phyloP scores from a whole-genome alignment of 2,797 vertebrate genomes.

The Bryconaethiops microstoma region DNA sequence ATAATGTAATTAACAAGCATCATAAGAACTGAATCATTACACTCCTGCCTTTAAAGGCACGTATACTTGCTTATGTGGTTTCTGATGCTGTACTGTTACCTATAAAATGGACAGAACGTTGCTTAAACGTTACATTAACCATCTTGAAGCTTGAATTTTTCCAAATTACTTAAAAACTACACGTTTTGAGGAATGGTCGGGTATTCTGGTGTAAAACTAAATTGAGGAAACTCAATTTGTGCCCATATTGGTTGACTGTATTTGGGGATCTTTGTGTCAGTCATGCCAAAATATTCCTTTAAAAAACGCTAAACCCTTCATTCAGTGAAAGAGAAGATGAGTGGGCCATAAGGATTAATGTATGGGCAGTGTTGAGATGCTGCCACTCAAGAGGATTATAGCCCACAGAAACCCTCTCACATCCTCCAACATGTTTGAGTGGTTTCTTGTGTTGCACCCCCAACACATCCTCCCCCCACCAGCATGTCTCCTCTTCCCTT shows the following conservation, averaged over 20 bases:
- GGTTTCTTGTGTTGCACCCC: neutral
- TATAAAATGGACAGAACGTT: too few relatives aligned
- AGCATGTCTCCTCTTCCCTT: conserved; percentile 17
- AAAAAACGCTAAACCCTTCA: neutral
- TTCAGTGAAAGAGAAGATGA: neutral
- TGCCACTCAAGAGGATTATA: conserved; percentile 34
- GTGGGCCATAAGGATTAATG: neutral
- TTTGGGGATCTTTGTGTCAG: neutral
- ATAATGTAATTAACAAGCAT: too few relatives aligned
- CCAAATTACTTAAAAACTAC: too few relatives aligned
- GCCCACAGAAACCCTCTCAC: conserved; percentile 28
- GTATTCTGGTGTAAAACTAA: neutral
- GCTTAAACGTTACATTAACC: too few relatives aligned
- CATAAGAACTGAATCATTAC: too few relatives aligned
- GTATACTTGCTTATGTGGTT: too few relatives aligned
- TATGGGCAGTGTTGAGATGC: neutral
- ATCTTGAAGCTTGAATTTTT: too few relatives aligned
- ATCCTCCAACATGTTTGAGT: conserved; percentile 6
- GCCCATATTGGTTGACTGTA: neutral
- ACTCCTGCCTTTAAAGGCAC: too few relatives aligned
- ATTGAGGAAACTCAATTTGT: neutral
- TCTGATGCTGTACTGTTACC: too few relatives aligned
- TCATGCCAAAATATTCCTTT: neutral
- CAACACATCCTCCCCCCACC: neutral
- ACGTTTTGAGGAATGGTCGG: too few relatives aligned